Evolutionary conservation across 2,113 vertebrate species (phyloP).

Genomic region (Asarcornis scutulata): DNA sequence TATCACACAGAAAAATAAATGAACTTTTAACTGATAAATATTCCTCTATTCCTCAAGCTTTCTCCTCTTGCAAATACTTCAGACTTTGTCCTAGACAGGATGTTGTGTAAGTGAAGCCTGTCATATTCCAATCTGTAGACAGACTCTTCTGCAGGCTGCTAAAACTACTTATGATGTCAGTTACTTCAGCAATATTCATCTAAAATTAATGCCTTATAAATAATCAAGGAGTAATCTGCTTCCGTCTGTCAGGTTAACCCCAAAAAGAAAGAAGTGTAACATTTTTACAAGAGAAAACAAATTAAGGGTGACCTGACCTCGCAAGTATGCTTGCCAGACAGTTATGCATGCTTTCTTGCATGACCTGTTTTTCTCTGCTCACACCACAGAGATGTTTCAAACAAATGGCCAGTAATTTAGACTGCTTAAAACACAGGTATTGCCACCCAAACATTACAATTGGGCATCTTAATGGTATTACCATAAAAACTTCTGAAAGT

Average conservation of each 20-base stretch:
- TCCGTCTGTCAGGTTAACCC: constrained; percentile 70
- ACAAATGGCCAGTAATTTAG: constrained; percentile 15
- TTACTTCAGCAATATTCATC: constrained; percentile 69
- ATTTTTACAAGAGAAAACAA: constrained; percentile 59
- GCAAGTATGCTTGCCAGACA: constrained; percentile 44
- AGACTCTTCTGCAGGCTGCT: constrained; percentile 57
- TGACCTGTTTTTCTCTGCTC: constrained; percentile 58
- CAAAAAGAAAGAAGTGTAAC: constrained; percentile 52
- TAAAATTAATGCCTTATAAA: constrained; percentile 77
- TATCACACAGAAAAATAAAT: not conserved
- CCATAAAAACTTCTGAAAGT: not conserved
- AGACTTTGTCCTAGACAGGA: constrained; percentile 12
- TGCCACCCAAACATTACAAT: constrained; percentile 32
- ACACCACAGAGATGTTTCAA: not conserved
- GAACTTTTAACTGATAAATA: not conserved
- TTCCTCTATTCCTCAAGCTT: not conserved
- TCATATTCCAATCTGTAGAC: constrained; percentile 28
- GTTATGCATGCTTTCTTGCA: not conserved
- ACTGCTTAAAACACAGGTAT: not conserved
- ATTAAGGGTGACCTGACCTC: constrained; percentile 64
- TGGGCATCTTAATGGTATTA: constrained; percentile 14
- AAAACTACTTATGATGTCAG: constrained; percentile 65
- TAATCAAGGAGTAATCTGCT: constrained; percentile 71
- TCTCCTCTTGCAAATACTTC: not conserved
- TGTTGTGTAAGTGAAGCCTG: constrained; percentile 1